Percentiles rank a stretch among this genome's conserved stretches.
Evolutionary conservation across 2,888 invertebrate species (phyloP).

Genomic region (Acanthosepion pharaonis): DNA sequence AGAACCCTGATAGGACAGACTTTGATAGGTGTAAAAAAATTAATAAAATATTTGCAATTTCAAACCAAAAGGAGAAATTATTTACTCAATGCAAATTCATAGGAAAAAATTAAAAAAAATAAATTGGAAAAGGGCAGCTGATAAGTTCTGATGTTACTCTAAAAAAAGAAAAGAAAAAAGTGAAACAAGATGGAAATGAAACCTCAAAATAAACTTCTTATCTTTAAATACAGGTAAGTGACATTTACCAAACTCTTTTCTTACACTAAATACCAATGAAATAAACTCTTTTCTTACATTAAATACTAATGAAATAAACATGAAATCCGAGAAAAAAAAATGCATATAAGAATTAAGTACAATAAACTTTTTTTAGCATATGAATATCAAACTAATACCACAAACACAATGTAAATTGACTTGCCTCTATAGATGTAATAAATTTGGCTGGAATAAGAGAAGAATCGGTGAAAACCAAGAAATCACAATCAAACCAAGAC

Average conservation of each 20-base stretch:
- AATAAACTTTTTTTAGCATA: too few species aligned
- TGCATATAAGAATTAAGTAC: too few species aligned
- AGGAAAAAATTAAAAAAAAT: not conserved
- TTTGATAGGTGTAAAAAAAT: too few species aligned
- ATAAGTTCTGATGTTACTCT: not conserved
- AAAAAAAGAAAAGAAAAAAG: not conserved
- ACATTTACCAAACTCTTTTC: not conserved
- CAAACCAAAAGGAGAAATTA: not conserved
- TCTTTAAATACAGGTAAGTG: not conserved
- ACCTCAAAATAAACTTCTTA: not conserved
- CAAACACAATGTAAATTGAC: too few species aligned
- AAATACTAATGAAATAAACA: not conserved
- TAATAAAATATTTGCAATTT: too few species aligned
- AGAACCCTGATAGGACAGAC: not conserved
- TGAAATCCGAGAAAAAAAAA: not conserved
- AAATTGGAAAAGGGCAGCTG: not conserved
- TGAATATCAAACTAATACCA: too few species aligned
- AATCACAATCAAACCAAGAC: too few species aligned
- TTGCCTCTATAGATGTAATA: too few species aligned
- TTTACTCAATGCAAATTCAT: not conserved
- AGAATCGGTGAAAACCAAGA: too few species aligned
- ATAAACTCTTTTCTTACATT: not conserved
- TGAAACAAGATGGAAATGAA: not conserved
- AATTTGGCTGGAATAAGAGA: too few species aligned
- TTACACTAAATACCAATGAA: too few species aligned